Conservation (phyloP, 2,113 vertebrate species). For the Rhabdornis inornatus region DNA sequence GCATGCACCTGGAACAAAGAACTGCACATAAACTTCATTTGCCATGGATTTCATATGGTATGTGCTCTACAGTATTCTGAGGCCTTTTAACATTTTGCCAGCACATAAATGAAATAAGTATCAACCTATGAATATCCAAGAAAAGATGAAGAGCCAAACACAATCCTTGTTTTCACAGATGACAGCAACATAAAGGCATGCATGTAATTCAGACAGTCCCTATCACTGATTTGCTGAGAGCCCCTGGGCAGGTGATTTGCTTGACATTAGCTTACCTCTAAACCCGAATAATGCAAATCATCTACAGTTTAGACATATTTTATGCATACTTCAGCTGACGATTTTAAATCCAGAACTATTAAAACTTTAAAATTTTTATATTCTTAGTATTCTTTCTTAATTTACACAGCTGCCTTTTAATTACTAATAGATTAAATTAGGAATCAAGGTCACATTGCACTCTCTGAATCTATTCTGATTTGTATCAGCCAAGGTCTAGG, state of each 20-base stretch:
- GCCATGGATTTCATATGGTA: background rate
- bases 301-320: background rate
- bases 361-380: background rate
- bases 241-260: background rate
- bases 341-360: background rate
- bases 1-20: conserved; percentile 87
- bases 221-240: background rate
- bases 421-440: background rate
- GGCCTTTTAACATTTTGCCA: background rate
- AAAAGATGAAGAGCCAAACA: background rate
- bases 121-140: background rate
- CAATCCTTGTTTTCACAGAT: background rate
- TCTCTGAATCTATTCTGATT: background rate
- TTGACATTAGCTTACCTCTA: background rate
- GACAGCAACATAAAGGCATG: background rate
- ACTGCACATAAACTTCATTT: background rate
- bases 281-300: background rate
- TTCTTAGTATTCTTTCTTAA: background rate
- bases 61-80: background rate
- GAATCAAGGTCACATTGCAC: background rate
- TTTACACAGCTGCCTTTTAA: background rate
- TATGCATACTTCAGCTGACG: background rate
- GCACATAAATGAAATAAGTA: background rate
- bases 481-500: background rate
- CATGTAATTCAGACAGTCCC: background rate